These are phyloP conservation scores for Podabrus alpinus DNA, from an alignment of 2,888 invertebrate genomes.

Conservation along the genomic window DNA sequence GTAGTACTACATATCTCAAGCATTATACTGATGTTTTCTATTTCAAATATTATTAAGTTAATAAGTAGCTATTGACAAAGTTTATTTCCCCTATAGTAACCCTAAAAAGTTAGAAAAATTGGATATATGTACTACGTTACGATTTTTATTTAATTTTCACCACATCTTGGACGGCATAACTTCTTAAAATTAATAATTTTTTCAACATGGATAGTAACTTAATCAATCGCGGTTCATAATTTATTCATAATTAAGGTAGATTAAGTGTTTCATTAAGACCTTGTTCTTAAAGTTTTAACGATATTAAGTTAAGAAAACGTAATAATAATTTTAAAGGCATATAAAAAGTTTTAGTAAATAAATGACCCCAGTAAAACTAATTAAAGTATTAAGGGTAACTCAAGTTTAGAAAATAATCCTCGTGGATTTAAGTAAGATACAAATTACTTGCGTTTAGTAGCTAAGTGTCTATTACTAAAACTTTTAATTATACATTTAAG, in stretches of 20 bases:
- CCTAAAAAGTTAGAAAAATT: too few relatives aligned
- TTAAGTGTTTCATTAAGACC: neutral
- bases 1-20: too few relatives aligned
- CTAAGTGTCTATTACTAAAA: neutral
- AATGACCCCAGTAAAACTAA: neutral
- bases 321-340: neutral
- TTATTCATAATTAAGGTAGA: neutral
- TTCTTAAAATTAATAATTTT: too few relatives aligned
- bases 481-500: neutral
- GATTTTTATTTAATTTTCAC: too few relatives aligned
- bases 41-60: too few relatives aligned
- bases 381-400: neutral
- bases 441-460: neutral
- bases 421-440: neutral
- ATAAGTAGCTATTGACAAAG: too few relatives aligned
- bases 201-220: too few relatives aligned
- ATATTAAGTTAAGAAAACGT: neutral
- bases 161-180: too few relatives aligned
- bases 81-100: too few relatives aligned
- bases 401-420: neutral
- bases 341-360: neutral
- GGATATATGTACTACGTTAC: too few relatives aligned
- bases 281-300: neutral
- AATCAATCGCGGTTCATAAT: too few relatives aligned
- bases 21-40: too few relatives aligned